These are phyloP conservation scores for Syrphus vitripennis DNA, from an alignment of 2,888 invertebrate genomes.

Conservation along the genomic window DNA sequence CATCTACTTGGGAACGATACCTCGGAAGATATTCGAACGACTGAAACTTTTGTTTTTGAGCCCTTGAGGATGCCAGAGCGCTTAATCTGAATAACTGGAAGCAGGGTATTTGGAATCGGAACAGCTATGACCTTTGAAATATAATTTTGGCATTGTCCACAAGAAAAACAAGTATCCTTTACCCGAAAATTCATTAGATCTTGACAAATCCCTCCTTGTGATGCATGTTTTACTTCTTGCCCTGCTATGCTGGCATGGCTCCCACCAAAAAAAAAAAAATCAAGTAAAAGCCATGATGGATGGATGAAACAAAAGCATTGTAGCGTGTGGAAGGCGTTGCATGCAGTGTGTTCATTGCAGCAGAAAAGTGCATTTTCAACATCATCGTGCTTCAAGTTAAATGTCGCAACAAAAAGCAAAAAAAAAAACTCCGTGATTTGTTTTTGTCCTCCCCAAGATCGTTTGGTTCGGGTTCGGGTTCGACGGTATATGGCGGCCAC, in stretches of 20 bases:
- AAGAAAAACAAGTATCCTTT: too few species aligned
- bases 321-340: slow-evolving; percentile 47
- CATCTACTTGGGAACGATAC: too few species aligned
- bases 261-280: neutral
- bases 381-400: slow-evolving; percentile 33
- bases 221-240: neutral
- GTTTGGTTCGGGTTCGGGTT: neutral
- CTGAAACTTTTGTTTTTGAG: too few species aligned
- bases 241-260: slow-evolving; percentile 16
- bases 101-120: too few species aligned
- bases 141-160: too few species aligned
- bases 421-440: slow-evolving; percentile 43
- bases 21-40: too few species aligned
- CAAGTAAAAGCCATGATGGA: slow-evolving; percentile 10
- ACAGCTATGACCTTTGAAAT: too few species aligned
- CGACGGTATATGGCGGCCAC: neutral
- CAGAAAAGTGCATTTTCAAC: slow-evolving; percentile 69
- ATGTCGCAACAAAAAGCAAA: slow-evolving; percentile 41
- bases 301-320: slow-evolving; percentile 40
- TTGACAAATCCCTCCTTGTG: neutral
- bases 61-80: too few species aligned
- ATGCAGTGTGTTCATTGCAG: slow-evolving; percentile 60
- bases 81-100: too few species aligned
- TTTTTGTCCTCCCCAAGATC: slow-evolving; percentile 36
- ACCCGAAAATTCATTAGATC: too few species aligned